A percentile compares a stretch with the other conserved stretches of the same genome.
Evolutionary conservation across 2,113 vertebrate species (phyloP).

Genomic region (Apaloderma vittatum): DNA sequence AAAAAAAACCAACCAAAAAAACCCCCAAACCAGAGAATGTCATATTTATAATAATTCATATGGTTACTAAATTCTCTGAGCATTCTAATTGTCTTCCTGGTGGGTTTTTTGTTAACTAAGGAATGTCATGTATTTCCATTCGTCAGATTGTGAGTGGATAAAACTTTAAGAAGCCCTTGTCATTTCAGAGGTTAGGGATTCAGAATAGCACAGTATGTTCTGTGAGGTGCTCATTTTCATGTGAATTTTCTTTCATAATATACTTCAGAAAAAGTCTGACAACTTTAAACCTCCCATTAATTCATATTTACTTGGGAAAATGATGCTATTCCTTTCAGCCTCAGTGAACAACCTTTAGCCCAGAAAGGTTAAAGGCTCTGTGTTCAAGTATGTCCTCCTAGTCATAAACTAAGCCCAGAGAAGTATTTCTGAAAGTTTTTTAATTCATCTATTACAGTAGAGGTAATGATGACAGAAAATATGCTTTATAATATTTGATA

Average conservation of each 20-base stretch:
- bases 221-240: background rate
- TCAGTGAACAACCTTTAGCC: background rate
- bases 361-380: background rate
- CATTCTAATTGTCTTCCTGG: background rate
- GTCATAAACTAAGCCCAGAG: background rate
- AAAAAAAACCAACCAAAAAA: background rate
- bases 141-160: background rate
- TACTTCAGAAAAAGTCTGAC: background rate
- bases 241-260: background rate
- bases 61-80: background rate
- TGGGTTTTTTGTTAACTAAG: background rate
- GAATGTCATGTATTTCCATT: background rate
- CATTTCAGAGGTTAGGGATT: background rate
- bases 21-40: background rate
- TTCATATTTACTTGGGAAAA: background rate
- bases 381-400: background rate
- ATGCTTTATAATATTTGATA: background rate
- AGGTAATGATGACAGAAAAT: background rate
- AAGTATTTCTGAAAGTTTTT: background rate
- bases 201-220: background rate
- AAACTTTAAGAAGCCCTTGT: background rate
- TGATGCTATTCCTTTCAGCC: background rate
- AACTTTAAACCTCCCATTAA: background rate
- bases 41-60: background rate
- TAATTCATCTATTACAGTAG: background rate